Base-by-base conservation (phyloP, 2,888 invertebrate species). In the Tanypteryx hageni region DNA sequence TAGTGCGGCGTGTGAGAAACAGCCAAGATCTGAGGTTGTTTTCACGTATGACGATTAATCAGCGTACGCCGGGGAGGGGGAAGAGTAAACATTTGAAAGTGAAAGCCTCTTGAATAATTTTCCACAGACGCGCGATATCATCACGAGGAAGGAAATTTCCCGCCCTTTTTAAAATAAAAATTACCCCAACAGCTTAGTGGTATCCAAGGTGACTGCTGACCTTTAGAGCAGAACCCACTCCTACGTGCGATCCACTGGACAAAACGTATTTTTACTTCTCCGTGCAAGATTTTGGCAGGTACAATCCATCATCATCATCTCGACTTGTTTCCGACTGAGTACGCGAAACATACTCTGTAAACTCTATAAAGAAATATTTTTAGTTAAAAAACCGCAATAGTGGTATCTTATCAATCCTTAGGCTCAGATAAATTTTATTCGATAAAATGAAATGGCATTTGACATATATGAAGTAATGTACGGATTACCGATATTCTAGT, bases 301-400 rank as follows among this genome's bases (percentile, higher is more conserved):
- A 44, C 76, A 22, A 76, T 76, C 76, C 76, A 76, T 76, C 76
- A 76, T 76, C 76, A 76, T 76, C 76, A n/a, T n/a, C 27, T 27
- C 10, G 76, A 76, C 76, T 11, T 22, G n/a, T 27, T 76, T 76
- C 76, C 2, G 22, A 27, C 27, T 27, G 76, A 0, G 4, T 27
- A 76, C 22, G 13, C 27, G 27, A 76, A 76, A 22, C 76, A 76
- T 22, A 76, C 76, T 76, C 22, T 3, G 0, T 13, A 76, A 27
- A 27, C 76, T 22, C 76, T 76, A 22, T 27, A 27, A 22, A 22
- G 27, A 13, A 22, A 76, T 27, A 22, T 76, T 27, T 76, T 22
- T 76, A 27, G n/a, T 76, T 76, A 9, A 76, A 27, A 27, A 76
- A 76, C 1, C 1, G 44, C 5, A 44, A 1, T 1, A 44, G 1